These are phyloP conservation scores for Macroramphosus scolopax DNA, from an alignment of 2,797 vertebrate genomes.

Conservation along the genomic window DNA sequence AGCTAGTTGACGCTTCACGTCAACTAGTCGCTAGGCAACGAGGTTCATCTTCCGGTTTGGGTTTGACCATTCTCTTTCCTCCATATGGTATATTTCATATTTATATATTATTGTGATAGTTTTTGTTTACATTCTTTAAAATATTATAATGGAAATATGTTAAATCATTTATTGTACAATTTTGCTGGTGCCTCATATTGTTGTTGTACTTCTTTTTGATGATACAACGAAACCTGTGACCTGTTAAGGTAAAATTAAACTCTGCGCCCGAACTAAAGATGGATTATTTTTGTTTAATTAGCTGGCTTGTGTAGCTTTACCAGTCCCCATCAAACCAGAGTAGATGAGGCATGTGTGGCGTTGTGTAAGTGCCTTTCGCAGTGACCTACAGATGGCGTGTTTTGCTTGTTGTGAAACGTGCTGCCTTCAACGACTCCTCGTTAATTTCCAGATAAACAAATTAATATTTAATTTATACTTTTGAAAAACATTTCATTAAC, in stretches of 20 bases:
- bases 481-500: neutral
- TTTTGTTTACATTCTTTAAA: accelerated
- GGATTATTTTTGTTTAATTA: neutral
- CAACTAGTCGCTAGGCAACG: conserved; percentile 62
- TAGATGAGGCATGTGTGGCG: neutral
- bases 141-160: too few species aligned
- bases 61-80: too few species aligned
- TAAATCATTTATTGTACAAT: neutral
- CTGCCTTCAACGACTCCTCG: conserved; percentile 8
- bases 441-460: neutral
- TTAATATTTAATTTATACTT: neutral
- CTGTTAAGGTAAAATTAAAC: too few species aligned
- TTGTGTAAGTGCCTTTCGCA: conserved; percentile 52
- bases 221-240: too few species aligned
- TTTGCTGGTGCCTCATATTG: neutral
- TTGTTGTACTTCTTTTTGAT: neutral
- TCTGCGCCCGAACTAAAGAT: too few species aligned
- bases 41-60: conserved; percentile 7
- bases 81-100: neutral
- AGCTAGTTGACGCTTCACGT: conserved; percentile 13
- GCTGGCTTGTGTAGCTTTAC: too few species aligned
- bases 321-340: too few species aligned
- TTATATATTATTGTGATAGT: too few species aligned
- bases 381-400: conserved; percentile 37
- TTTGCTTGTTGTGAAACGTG: conserved; percentile 47